phyloP scores from a whole-genome alignment of 2,113 vertebrate species.

The Bombycilla garrulus region DNA sequence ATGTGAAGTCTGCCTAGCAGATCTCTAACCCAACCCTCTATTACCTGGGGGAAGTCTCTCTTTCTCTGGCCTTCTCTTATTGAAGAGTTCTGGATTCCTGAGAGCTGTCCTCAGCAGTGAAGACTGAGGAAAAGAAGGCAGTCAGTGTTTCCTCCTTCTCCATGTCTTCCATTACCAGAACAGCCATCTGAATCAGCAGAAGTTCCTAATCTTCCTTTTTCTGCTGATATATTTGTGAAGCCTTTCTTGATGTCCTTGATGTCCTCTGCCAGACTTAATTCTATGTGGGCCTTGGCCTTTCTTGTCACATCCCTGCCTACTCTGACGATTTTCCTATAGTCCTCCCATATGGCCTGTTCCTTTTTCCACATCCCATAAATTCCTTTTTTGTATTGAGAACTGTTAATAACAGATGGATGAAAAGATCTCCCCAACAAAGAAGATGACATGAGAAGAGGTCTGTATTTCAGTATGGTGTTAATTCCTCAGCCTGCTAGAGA shows the following conservation, averaged over 20 bases:
- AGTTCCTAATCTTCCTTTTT: not conserved
- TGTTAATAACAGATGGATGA: not conserved
- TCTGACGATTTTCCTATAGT: not conserved
- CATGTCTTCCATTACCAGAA: not conserved
- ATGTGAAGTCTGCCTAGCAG: not conserved
- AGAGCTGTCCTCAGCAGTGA: not conserved
- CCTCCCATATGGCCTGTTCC: not conserved
- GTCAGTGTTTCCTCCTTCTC: not conserved
- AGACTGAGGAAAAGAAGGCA: not conserved
- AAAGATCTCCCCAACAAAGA: not conserved
- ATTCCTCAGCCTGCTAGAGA: not conserved
- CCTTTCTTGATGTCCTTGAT: not conserved
- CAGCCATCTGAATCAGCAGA: not conserved
- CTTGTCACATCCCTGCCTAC: not conserved
- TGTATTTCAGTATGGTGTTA: not conserved
- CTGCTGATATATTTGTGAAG: not conserved
- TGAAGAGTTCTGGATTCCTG: not conserved
- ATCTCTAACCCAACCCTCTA: not conserved
- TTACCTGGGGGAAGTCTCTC: not conserved
- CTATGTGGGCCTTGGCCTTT: not conserved
- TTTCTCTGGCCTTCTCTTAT: not conserved
- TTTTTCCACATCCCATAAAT: not conserved
- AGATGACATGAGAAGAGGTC: not conserved
- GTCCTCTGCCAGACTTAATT: not conserved
- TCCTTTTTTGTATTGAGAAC: not conserved